Conservation (phyloP, 2,797 vertebrate genomes). For the Nyctibius grandis region DNA sequence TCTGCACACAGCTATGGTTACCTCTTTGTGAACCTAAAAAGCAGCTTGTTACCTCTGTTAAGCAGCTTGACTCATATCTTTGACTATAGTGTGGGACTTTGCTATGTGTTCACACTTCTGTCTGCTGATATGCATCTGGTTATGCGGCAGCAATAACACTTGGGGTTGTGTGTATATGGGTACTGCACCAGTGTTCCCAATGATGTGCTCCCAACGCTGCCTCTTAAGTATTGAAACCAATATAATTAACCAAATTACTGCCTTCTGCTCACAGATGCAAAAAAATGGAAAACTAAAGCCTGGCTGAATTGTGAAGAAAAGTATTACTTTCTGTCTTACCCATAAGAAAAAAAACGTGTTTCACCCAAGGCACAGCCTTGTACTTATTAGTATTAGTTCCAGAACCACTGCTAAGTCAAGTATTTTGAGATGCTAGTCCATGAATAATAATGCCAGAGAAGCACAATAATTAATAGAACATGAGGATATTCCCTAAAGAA, state of each 20-base stretch:
- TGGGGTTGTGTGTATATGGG: no score
- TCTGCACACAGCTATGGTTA: background rate
- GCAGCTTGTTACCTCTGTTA: rapidly evolving
- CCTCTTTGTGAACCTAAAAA: background rate
- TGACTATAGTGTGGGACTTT: background rate
- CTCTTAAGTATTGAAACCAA: background rate
- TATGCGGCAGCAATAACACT: rapidly evolving
- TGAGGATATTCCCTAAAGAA: constrained; percentile 70
- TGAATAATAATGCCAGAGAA: constrained; percentile 72
- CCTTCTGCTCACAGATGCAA: background rate
- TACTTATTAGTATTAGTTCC: constrained; percentile 74
- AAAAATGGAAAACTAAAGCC: no score
- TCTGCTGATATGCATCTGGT: rapidly evolving
- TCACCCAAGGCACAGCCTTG: constrained; percentile 14
- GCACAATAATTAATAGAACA: constrained; percentile 75
- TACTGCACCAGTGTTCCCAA: background rate
- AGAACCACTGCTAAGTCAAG: constrained; percentile 70
- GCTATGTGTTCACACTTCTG: background rate
- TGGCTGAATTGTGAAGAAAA: background rate
- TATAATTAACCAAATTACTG: background rate
- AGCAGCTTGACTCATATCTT: background rate
- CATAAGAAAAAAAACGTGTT: background rate
- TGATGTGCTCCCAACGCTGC: background rate
- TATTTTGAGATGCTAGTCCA: constrained; percentile 66
- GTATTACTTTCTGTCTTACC: background rate